A percentile compares a stretch with the other conserved stretches of the same genome.
These are phyloP conservation scores for Cotesia typhae DNA, from an alignment of 1,140 invertebrate species.

Conservation along the genomic window DNA sequence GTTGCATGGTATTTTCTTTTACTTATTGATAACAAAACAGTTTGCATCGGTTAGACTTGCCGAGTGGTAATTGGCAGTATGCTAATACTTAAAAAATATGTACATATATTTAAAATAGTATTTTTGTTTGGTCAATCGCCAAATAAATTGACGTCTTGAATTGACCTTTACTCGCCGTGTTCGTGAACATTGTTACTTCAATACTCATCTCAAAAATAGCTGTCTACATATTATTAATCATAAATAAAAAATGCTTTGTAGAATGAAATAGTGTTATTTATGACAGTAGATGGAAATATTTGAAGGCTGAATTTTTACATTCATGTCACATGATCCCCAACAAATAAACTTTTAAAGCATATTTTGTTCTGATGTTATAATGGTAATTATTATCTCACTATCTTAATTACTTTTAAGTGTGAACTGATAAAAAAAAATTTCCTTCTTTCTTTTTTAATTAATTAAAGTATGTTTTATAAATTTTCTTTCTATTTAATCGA, in stretches of 20 bases:
- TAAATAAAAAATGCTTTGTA: neutral
- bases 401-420: neutral
- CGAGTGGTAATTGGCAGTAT: neutral
- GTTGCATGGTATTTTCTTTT: neutral
- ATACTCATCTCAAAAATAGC: too few species aligned
- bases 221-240: neutral
- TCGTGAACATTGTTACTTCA: too few species aligned
- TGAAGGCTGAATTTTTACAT: conserved; percentile 12
- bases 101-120: neutral
- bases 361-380: neutral
- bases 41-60: neutral
- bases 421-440: too few species aligned
- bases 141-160: conserved; percentile 13
- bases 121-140: conserved; percentile 4
- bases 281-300: neutral
- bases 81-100: conserved; percentile 3
- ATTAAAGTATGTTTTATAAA: too few species aligned
- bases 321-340: conserved; percentile 15
- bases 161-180: conserved; percentile 2
- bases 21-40: neutral
- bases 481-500: too few species aligned
- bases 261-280: conserved; percentile 5
- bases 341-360: neutral
- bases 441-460: too few species aligned
- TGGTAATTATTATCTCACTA: conserved; percentile 8